Percentiles rank a stretch among this genome's conserved stretches.
phyloP scores from a whole-genome alignment of 1,140 invertebrate genomes.

The Chironomus striatipennis region DNA sequence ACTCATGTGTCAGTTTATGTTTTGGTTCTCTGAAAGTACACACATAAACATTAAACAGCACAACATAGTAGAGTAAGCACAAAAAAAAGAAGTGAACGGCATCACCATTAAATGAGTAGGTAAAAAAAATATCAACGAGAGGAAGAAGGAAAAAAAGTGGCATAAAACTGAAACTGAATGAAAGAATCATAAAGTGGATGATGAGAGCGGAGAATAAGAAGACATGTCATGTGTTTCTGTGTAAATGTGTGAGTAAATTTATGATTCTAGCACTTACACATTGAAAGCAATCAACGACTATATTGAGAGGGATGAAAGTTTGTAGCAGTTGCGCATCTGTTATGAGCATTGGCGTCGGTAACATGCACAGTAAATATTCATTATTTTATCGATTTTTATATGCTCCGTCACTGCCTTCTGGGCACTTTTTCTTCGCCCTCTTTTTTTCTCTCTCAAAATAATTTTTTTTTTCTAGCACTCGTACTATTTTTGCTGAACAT shows the following conservation, averaged over 20 bases:
- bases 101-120: neutral
- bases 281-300: neutral
- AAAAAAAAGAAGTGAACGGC: neutral
- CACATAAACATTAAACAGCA: neutral
- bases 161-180: too few relatives aligned
- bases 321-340: slow-evolving; percentile 21
- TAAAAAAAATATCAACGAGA: too few relatives aligned
- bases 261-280: slow-evolving; percentile 18
- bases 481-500: neutral
- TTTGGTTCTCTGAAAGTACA: neutral
- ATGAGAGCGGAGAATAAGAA: too few relatives aligned
- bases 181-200: too few relatives aligned
- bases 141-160: too few relatives aligned
- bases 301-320: slow-evolving; percentile 2
- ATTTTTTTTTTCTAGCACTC: neutral
- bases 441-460: neutral
- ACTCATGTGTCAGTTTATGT: neutral
- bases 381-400: neutral
- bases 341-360: neutral
- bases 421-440: neutral
- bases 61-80: too few relatives aligned
- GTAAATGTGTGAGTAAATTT: neutral
- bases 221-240: neutral
- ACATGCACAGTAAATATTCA: neutral
- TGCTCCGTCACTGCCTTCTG: neutral